Evolutionary conservation across 1,140 invertebrate species (phyloP).

Genomic region (Oryzaephilus surinamensis): DNA sequence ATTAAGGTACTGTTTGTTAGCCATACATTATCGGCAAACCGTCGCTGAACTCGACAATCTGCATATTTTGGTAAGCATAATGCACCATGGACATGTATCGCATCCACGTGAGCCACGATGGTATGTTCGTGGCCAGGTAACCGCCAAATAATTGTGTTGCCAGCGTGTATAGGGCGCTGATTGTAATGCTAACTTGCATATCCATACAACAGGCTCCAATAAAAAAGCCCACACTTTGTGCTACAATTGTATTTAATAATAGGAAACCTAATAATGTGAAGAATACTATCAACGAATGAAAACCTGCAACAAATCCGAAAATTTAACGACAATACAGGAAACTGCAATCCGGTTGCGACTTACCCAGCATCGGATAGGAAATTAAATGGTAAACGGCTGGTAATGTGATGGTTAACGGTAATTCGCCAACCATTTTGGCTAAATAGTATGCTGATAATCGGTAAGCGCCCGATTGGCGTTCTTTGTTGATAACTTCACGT

Average conservation of each 20-base stretch:
- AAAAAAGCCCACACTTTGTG: slow-evolving; percentile 77
- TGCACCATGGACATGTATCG: slow-evolving; percentile 71
- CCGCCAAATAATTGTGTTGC: slow-evolving; percentile 74
- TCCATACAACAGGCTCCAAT: slow-evolving; percentile 73
- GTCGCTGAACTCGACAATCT: slow-evolving; percentile 69
- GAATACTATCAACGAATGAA: slow-evolving; percentile 52
- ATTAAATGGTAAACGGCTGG: slow-evolving; percentile 71
- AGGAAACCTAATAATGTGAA: slow-evolving; percentile 61
- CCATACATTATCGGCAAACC: slow-evolving; percentile 59
- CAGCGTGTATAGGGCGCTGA: slow-evolving; percentile 69
- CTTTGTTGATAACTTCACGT: slow-evolving; percentile 74
- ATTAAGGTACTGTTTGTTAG: slow-evolving; percentile 5
- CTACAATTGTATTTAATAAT: slow-evolving; percentile 66
- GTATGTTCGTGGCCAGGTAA: slow-evolving; percentile 68
- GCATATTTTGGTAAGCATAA: slow-evolving; percentile 80
- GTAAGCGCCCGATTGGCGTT: slow-evolving; percentile 70
- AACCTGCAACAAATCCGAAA: slow-evolving; percentile 28
- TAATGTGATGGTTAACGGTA: slow-evolving; percentile 65
- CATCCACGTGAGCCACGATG: slow-evolving; percentile 69
- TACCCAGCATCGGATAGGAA: slow-evolving; percentile 66
- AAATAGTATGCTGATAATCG: slow-evolving; percentile 75
- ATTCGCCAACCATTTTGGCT: slow-evolving; percentile 76
- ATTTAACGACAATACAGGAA: neutral
- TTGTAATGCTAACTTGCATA: slow-evolving; percentile 69
- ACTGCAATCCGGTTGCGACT: slow-evolving; percentile 7